These are phyloP conservation scores for Trididemnum nubilum DNA, from an alignment of 23 tunicate species.

Conservation along the genomic window DNA sequence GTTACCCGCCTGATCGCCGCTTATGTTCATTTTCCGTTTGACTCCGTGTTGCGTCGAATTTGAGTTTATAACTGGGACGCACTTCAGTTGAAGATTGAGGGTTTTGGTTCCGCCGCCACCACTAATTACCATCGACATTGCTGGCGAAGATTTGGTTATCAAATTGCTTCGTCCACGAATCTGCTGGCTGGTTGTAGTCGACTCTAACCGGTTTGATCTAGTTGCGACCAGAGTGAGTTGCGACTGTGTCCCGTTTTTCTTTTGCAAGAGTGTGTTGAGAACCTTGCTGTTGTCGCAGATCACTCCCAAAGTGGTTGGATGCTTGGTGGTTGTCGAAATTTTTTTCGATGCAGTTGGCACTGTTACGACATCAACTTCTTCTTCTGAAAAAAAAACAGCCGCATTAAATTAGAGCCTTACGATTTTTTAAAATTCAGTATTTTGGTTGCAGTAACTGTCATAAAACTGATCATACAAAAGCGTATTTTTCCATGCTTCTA, in stretches of 20 bases:
- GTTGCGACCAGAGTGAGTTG: slow-evolving; percentile 59
- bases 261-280: slow-evolving; percentile 61
- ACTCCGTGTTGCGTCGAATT: slow-evolving; percentile 13
- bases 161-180: slow-evolving; percentile 18
- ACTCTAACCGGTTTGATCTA: slow-evolving; percentile 24
- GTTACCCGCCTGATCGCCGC: background rate
- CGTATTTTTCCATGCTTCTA: too few species aligned
- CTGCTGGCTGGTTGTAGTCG: background rate
- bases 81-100: slow-evolving; percentile 48
- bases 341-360: slow-evolving; percentile 39
- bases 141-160: slow-evolving; percentile 40
- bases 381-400: slow-evolving; percentile 79
- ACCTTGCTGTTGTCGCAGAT: slow-evolving; percentile 45
- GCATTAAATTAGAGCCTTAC: too few species aligned
- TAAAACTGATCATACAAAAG: too few species aligned
- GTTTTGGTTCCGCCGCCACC: slow-evolving; percentile 16
- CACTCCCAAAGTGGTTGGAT: slow-evolving; percentile 31
- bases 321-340: slow-evolving; percentile 2
- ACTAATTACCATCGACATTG: slow-evolving; percentile 40
- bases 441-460: too few species aligned
- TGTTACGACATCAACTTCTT: slow-evolving; percentile 91
- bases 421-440: background rate
- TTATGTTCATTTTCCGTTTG: background rate
- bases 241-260: slow-evolving; percentile 44
- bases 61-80: slow-evolving; percentile 34